Base-by-base conservation (phyloP, 1,140 invertebrate species). In the Pachyrhynchus sulphureomaculatus region DNA sequence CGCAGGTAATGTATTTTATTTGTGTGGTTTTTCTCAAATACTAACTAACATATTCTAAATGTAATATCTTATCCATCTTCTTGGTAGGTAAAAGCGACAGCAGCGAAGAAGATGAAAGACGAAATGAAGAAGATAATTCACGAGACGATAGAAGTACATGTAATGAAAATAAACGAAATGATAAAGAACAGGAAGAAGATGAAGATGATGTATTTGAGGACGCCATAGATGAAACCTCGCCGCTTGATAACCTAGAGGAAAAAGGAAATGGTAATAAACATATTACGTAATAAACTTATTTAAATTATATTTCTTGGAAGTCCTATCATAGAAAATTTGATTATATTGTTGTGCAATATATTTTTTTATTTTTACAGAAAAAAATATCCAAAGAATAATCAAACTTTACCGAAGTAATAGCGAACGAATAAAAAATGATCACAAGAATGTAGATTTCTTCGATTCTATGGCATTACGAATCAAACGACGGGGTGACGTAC, bases 391-490 rank as follows among this genome's bases (percentile, higher is more conserved):
- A 42, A 64, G 59, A 10, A 72, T 70, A 3, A 60, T 82, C 2
- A 80, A 62, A 41, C 13, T 62, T 17, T n/a, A 80, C 53, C 76
- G 82, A 21, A 84, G 82, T 15, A 70, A 81, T 18, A 84, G 83
- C 63, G 75, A 81, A 26, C 75, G 78, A 0, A 74, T 76, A 9
- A 69, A 65, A 29, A 66, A 71, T 5, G 78, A 80, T 13, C 56
- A 64, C 0, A 57, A 62, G 18, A 79, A 78, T 17, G 73, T 72
- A 24, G 73, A 68, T 73, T 86, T 88, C 77, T 78, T 83, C 78
- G 83, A 92, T 71, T 91, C 89, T 13, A 92, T 91, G 88, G 85
- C 89, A 15, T 77, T 92, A 59, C 82, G 88, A 65, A 78, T 84
- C n/a, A 83, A 82, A 69, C 79, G 79, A 63, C 83, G 80, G 68